These are phyloP conservation scores for Gallinago nigripennis DNA, from an alignment of 2,797 vertebrate species.

Conservation along the genomic window DNA sequence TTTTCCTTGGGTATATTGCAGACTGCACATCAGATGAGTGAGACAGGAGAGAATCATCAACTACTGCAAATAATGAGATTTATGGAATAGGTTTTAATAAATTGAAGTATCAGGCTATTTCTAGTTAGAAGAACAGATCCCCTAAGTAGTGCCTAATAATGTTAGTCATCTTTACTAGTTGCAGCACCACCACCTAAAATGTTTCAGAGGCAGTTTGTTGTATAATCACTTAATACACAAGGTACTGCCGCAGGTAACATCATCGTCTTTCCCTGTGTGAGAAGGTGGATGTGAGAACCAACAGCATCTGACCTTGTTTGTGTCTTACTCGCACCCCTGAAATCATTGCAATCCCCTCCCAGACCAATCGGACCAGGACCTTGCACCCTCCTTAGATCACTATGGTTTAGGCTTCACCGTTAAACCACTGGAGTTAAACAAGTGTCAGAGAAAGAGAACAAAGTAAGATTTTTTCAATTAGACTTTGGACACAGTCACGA, in stretches of 20 bases:
- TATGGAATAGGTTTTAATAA: not conserved
- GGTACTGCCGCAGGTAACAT: no score
- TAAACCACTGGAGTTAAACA: not conserved
- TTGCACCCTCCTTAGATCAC: not conserved
- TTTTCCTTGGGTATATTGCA: not conserved
- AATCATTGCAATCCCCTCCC: no score
- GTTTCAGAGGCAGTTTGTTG: not conserved
- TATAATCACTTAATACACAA: not conserved
- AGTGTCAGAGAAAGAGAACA: not conserved
- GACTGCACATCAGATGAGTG: not conserved
- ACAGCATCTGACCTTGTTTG: no score
- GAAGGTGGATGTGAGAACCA: no score
- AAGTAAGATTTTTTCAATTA: conserved; percentile 10
- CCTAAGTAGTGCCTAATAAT: not conserved
- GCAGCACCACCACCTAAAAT: not conserved
- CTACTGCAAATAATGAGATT: not conserved
- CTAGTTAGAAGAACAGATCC: not conserved
- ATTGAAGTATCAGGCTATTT: not conserved
- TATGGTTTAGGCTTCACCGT: not conserved
- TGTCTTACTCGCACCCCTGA: no score
- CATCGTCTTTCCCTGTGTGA: no score
- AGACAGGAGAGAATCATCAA: not conserved
- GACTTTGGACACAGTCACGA: not conserved
- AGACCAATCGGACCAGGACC: no score
- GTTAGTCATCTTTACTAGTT: not conserved